Conservation (phyloP, 2,797 vertebrate genomes). For the Sandelia bainsii region DNA sequence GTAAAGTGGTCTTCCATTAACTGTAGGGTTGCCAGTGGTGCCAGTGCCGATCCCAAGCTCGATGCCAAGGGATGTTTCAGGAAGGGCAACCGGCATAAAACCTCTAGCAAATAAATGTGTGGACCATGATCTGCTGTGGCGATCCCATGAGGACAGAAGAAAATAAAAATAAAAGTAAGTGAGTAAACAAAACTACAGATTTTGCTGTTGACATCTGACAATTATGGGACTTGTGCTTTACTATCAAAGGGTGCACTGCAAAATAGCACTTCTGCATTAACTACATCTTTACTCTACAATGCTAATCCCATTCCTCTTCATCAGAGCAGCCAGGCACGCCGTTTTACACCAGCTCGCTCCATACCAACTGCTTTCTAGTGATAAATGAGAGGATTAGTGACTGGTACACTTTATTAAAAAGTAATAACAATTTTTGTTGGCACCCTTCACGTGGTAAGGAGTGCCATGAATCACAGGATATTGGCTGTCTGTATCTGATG, state of each 20-base stretch:
- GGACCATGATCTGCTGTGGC: too few species aligned
- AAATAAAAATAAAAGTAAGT: too few species aligned
- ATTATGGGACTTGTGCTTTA: constrained; percentile 4
- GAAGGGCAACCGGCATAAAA: too few species aligned
- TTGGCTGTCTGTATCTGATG: constrained; percentile 99
- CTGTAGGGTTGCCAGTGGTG: neutral
- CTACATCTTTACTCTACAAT: constrained; percentile 43
- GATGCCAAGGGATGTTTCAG: too few species aligned
- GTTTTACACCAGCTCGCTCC: constrained; percentile 79
- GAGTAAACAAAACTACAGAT: neutral
- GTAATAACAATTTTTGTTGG: constrained; percentile 99
- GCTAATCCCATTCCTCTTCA: constrained; percentile 85
- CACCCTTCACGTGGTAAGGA: constrained; percentile 98
- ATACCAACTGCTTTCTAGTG: constrained; percentile 89
- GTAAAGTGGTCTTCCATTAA: too few species aligned
- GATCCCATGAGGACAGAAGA: too few species aligned
- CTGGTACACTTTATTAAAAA: constrained; percentile 99
- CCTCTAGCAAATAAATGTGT: neutral
- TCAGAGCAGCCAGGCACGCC: constrained; percentile 88
- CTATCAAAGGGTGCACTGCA: constrained; percentile 31
- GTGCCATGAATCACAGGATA: constrained; percentile 99
- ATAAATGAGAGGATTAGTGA: constrained; percentile 99
- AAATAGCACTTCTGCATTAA: constrained; percentile 42
- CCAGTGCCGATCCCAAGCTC: too few species aligned
- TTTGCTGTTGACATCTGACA: neutral